Base-by-base conservation (phyloP, 37 sponge, comb jelly and placozoan species). In the Dysidea cf. avara region DNA sequence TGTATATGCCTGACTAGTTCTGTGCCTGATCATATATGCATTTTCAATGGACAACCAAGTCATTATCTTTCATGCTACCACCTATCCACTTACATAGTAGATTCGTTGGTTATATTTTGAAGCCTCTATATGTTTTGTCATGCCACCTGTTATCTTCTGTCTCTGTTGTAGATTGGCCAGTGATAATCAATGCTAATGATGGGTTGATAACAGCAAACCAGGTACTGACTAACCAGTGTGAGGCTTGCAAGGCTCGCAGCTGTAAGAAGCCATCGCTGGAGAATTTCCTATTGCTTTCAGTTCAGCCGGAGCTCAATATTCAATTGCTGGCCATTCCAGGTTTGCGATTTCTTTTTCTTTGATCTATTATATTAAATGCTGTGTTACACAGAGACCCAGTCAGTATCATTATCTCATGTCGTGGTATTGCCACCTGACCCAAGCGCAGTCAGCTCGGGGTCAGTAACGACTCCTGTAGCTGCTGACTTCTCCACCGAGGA, bases 161-260 rank as follows among this genome's bases (percentile, higher is more conserved):
- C n/a, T n/a, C n/a, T n/a, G n/a, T n/a, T n/a, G n/a, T n/a, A 88
- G 89, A 88, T 26, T 88, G 89, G 89, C 83, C 79, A 18, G 17
- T 34, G 12, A 22, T 83, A 52, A 89, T 83, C 26, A 43, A 43
- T 43, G 58, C 50, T 7, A 63, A 89, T 70, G 90, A 89, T 75
- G 84, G 90, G 14, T 69, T 89, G 36, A 22, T 89, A 35, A 80
- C 71, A 17, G 84, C 84, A 37, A 89, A 89, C 61, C 83, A 89
- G 75, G 26, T 63, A 22, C 35, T 89, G 22, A 46, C 61, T 39
- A 53, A 69, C 0, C 62, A 66, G 24, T 88, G 88, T 53, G 64
- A 43, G 9, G 40, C 74, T 0, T 88, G 88, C 50, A 54, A 43
- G 40, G 11, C 68, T 30, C 39, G 20, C 29, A 61, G 61, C 24